Evolutionary conservation across 2,113 vertebrate species (phyloP).

Genomic region (human): DNA sequence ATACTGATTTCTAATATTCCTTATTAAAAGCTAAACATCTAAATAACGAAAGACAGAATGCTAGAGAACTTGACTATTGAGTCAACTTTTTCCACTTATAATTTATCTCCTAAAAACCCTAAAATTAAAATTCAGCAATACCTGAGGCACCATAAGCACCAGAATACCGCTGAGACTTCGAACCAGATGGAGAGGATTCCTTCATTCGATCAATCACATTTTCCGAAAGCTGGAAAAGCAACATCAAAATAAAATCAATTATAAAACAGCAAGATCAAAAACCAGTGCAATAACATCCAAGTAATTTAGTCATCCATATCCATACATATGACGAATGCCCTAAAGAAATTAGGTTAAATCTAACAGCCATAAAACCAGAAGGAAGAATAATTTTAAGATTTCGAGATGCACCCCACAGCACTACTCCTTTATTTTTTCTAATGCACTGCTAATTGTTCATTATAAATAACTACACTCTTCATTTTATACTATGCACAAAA

Average conservation of each 20-base stretch:
- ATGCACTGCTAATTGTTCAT: slow-evolving; percentile 12
- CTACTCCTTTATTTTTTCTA: neutral
- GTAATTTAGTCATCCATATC: neutral
- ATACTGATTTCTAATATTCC: neutral
- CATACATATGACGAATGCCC: neutral
- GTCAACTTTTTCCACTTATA: neutral
- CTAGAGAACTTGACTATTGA: neutral
- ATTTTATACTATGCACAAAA: neutral
- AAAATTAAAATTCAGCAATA: slow-evolving; percentile 58
- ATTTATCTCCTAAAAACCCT: slow-evolving; percentile 18
- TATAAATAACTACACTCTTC: slow-evolving; percentile 14
- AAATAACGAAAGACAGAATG: neutral
- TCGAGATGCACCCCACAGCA: neutral
- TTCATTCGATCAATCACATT: slow-evolving; percentile 97
- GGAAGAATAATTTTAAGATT: neutral
- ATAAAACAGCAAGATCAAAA: slow-evolving; percentile 42
- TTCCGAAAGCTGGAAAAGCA: slow-evolving; percentile 91
- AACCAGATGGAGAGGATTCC: slow-evolving; percentile 84
- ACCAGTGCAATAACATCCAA: neutral
- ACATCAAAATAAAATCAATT: slow-evolving; percentile 61
- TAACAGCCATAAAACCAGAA: neutral
- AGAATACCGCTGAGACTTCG: slow-evolving; percentile 72
- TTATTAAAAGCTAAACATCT: neutral
- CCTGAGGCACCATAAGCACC: slow-evolving; percentile 76
- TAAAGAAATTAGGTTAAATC: slow-evolving; percentile 11